Evolutionary conservation across 2,888 invertebrate genomes (phyloP).

Genomic region (Sipha maydis): DNA sequence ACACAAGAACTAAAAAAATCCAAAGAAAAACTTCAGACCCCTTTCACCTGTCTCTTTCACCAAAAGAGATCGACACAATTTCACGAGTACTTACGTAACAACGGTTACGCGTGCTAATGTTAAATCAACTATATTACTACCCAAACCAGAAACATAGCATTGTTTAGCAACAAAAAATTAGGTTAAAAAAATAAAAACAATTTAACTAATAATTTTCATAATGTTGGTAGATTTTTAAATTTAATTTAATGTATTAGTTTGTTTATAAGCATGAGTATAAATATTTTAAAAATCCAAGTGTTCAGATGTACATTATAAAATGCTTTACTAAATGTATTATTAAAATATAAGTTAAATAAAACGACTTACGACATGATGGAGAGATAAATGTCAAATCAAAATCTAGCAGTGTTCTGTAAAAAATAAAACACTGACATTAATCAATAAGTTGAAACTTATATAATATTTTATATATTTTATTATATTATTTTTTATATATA

Average conservation of each 20-base stretch:
- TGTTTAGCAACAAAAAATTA: slow-evolving; percentile 52
- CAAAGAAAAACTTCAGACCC: slow-evolving; percentile 57
- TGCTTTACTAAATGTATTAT: slow-evolving; percentile 1
- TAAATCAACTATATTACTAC: slow-evolving; percentile 61
- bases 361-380: slow-evolving; percentile 55
- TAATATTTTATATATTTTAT: not conserved
- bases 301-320: not conserved
- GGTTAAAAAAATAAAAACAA: slow-evolving; percentile 45
- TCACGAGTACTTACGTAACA: slow-evolving; percentile 58
- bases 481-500: no score
- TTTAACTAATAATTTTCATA: not conserved
- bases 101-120: slow-evolving; percentile 59
- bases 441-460: slow-evolving; percentile 11
- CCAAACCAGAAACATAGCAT: slow-evolving; percentile 59
- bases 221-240: not conserved
- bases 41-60: slow-evolving; percentile 61
- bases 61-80: slow-evolving; percentile 62
- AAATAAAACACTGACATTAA: slow-evolving; percentile 51
- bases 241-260: not conserved
- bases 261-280: not conserved
- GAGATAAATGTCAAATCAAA: slow-evolving; percentile 51
- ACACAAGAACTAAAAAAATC: slow-evolving; percentile 30
- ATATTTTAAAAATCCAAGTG: not conserved
- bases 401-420: slow-evolving; percentile 55
- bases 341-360: slow-evolving; percentile 45